A percentile compares a stretch with the other conserved stretches of the same genome.
phyloP scores from a whole-genome alignment of 2,113 vertebrate species.

The Condylura cristata region DNA sequence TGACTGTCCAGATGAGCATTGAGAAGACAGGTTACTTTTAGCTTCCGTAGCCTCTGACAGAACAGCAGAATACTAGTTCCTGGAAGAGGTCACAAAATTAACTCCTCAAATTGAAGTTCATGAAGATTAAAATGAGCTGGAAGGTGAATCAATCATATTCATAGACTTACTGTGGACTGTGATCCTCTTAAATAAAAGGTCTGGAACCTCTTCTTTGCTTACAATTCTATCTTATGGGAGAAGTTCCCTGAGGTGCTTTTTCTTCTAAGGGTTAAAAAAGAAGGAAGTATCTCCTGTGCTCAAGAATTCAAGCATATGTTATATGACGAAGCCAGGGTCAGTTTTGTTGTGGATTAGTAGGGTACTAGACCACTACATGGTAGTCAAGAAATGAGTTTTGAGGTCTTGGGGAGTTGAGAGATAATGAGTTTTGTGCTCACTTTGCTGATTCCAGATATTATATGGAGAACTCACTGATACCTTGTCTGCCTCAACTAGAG shows the following conservation, averaged over 20 bases:
- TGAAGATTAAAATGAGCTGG: not conserved
- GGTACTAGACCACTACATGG: not conserved
- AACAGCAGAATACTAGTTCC: slow-evolving; percentile 87
- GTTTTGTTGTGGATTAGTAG: not conserved
- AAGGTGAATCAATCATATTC: not conserved
- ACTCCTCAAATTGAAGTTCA: slow-evolving; percentile 86
- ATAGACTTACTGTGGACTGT: not conserved
- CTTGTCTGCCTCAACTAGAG: not conserved
- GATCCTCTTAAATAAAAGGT: slow-evolving; percentile 36
- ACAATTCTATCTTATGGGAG: not conserved
- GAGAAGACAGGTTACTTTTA: not conserved
- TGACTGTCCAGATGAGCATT: not conserved
- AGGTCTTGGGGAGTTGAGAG: not conserved
- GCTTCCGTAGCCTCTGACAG: slow-evolving; percentile 84
- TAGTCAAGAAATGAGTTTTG: not conserved
- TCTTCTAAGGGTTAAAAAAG: not conserved
- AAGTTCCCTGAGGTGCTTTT: not conserved
- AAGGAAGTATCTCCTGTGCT: not conserved
- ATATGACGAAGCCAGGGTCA: not conserved
- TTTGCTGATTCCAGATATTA: not conserved
- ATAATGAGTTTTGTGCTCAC: not conserved
- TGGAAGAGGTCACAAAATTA: slow-evolving; percentile 91
- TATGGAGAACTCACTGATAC: not conserved
- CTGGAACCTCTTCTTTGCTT: not conserved
- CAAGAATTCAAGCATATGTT: not conserved